A percentile compares a stretch with the other conserved stretches of the same genome.
These are phyloP conservation scores for Blastobasis lacticolella DNA, from an alignment of 2,888 invertebrate species.

Conservation along the genomic window DNA sequence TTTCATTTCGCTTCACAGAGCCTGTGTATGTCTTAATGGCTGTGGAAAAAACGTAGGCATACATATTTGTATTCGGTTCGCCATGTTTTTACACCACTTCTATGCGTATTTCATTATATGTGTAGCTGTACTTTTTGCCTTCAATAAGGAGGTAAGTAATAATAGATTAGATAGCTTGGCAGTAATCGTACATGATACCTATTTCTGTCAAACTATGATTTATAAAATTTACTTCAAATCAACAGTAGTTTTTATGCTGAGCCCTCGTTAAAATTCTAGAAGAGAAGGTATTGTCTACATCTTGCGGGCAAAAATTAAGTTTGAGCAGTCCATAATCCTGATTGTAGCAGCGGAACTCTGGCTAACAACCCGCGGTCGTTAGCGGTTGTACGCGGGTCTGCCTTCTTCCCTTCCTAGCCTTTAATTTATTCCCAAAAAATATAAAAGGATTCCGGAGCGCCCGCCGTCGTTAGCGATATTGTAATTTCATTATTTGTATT, in stretches of 20 bases:
- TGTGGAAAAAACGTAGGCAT: conserved; percentile 7
- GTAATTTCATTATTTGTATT: conserved; percentile 76
- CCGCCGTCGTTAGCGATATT: conserved; percentile 72
- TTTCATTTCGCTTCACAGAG: conserved; percentile 57
- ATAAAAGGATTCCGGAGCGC: conserved; percentile 71
- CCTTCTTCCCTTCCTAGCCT: conserved; percentile 50
- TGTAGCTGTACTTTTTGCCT: too few relatives aligned
- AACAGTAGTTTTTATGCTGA: neutral
- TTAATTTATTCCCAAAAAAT: conserved; percentile 70
- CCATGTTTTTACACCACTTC: too few relatives aligned
- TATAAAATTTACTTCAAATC: neutral
- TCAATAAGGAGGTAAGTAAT: too few relatives aligned
- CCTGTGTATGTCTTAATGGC: conserved; percentile 36
- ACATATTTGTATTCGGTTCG: neutral
- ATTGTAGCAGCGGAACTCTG: conserved; percentile 27
- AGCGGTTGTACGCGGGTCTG: conserved; percentile 51
- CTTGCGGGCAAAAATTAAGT: conserved; percentile 3
- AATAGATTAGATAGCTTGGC: too few relatives aligned
- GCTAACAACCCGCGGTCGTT: conserved; percentile 52
- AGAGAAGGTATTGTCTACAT: neutral
- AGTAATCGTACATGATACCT: too few relatives aligned
- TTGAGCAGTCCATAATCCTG: conserved; percentile 14
- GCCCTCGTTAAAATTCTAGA: neutral
- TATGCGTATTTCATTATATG: too few relatives aligned
- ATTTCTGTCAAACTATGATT: too few relatives aligned